Evolutionary conservation across 2,113 vertebrate genomes (phyloP).

Genomic region (Oreotrochilus melanogaster): DNA sequence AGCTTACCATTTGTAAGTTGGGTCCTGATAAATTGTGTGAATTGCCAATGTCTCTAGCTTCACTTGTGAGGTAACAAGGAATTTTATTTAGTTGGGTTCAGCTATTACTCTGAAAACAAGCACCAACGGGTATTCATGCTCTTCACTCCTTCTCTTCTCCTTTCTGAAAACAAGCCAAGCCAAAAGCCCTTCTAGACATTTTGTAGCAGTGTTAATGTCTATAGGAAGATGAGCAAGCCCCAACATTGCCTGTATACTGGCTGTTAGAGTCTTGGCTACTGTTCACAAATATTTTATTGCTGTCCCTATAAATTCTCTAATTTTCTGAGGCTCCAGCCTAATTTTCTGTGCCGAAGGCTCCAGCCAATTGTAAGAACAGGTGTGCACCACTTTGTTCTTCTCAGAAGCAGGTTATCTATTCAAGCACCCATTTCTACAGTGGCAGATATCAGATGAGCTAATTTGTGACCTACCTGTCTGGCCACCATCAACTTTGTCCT

Average conservation of each 20-base stretch:
- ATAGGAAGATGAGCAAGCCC: not conserved
- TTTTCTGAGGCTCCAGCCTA: not conserved
- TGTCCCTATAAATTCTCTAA: not conserved
- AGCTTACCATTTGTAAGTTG: not conserved
- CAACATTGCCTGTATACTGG: not conserved
- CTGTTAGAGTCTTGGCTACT: not conserved
- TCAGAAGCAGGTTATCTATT: not conserved
- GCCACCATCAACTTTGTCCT: not conserved
- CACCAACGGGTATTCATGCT: not conserved
- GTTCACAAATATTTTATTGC: not conserved
- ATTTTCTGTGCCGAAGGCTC: not conserved
- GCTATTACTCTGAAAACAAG: constrained; percentile 3
- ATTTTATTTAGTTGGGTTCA: not conserved
- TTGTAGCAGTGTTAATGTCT: not conserved
- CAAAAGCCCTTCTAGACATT: not conserved
- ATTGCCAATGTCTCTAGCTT: not conserved
- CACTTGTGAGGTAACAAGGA: not conserved
- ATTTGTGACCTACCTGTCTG: not conserved
- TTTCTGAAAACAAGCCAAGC: not conserved
- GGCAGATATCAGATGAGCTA: not conserved
- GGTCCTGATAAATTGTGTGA: not conserved
- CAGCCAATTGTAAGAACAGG: not conserved
- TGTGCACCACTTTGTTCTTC: not conserved
- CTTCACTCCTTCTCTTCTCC: not conserved
- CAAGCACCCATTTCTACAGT: not conserved